Base-by-base conservation (phyloP, 1,140 invertebrate species). In the Heterodera carotae region DNA sequence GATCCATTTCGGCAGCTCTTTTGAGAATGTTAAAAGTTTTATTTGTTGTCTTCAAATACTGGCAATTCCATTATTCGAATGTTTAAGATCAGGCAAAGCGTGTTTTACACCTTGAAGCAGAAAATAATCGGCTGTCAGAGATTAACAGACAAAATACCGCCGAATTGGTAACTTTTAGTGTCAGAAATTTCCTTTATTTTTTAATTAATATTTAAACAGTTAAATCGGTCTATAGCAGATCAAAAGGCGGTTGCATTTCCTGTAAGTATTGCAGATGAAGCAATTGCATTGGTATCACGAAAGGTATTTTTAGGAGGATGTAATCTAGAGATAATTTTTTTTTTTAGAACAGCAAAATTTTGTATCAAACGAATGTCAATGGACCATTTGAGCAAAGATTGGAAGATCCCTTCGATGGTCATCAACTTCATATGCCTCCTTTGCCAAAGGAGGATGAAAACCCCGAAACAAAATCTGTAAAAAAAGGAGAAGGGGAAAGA, bases 321-420 rank as follows among this genome's bases (percentile, higher is more conserved):
- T n/a, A n/a, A n/a, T n/a, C n/a, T n/a, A n/a, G n/a, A n/a, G n/a
- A n/a, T n/a, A n/a, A n/a, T n/a, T n/a, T n/a, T 18, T 15, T 10
- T 27, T 36, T 69, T 36, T 36, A 27, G 68, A 69, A 69, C 27
- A 15, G 2, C 53, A 56, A 27, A 27, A 18, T 1, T 22, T 43
- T 60, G n/a, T 0, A 62, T 8, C 60, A 62, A 62, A 2, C 8
- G 60, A 62, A 62, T 62, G n/a, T 22, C 7, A 8, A 62, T 15
- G 18, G 29, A 56, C 22, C 6, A 53, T 18, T 5, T 7, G 72
- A 29, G 62, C 48, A 73, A 59, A 15, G 29, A 22, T 12, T 29
- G 56, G 56, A 74, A n/a, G 72, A 74, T 34, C 72, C 72, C 8
- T 74, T 74, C 33, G 39, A 71, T 7, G 48, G 48, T 18, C 48